Evolutionary conservation across 1,140 invertebrate genomes (phyloP).

Genomic region (Lucilia sericata): DNA sequence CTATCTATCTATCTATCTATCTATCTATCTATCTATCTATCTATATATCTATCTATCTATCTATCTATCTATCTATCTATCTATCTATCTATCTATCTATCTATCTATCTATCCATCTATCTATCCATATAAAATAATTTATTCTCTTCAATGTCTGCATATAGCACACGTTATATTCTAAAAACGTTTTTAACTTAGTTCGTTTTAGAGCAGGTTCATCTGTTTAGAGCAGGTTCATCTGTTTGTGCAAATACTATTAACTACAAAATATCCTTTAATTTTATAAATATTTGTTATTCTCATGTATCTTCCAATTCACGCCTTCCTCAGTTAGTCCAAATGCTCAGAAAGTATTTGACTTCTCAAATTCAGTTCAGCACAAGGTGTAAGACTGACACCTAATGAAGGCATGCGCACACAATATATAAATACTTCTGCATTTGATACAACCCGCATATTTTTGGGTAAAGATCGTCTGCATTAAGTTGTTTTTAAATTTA

Average conservation of each 20-base stretch:
- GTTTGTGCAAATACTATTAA: neutral
- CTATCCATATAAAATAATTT: too few relatives aligned
- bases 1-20: too few relatives aligned
- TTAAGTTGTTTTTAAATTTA: neutral
- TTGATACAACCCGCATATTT: neutral
- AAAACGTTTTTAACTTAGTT: too few relatives aligned
- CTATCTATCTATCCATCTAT: too few relatives aligned
- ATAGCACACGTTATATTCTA: too few relatives aligned
- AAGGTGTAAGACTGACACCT: conserved; percentile 18
- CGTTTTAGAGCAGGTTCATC: too few relatives aligned
- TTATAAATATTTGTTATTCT: conserved; percentile 9
- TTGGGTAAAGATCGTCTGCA: neutral
- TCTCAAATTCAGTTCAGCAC: neutral
- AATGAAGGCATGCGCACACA: neutral
- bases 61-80: too few relatives aligned
- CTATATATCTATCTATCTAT: too few relatives aligned
- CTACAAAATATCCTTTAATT: neutral
- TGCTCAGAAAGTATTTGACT: neutral
- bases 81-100: too few relatives aligned
- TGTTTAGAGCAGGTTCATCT: too few relatives aligned
- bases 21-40: too few relatives aligned
- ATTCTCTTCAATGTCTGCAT: too few relatives aligned
- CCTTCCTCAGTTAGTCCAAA: neutral
- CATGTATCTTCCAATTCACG: neutral
- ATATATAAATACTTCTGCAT: neutral